Conservation (phyloP, 2,113 vertebrate species). For the Sisor rabdophorus region DNA sequence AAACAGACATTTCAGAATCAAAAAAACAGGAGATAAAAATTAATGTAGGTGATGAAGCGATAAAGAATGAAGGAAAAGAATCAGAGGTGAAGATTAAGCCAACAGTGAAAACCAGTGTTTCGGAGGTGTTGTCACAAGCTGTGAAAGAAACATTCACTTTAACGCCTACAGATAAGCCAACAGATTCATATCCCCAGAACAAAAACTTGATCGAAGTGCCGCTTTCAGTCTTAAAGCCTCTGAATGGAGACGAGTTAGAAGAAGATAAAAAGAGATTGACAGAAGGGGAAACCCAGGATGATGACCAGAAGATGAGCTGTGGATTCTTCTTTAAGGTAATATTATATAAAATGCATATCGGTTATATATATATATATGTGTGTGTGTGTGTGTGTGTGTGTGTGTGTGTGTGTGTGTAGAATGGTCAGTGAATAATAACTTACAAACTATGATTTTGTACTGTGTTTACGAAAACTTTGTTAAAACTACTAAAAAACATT, state of each 20-base stretch:
- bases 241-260: constrained; percentile 69
- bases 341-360: not conserved
- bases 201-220: constrained; percentile 92
- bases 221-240: constrained; percentile 80
- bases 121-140: constrained; percentile 83
- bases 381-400: no score
- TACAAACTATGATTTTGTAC: no score
- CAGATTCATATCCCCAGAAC: constrained; percentile 56
- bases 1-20: constrained; percentile 33
- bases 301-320: constrained; percentile 86
- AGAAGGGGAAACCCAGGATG: constrained; percentile 74
- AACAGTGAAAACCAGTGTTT: constrained; percentile 74
- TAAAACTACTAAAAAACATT: not conserved
- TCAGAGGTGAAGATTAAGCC: constrained; percentile 63
- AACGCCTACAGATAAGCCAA: constrained; percentile 76
- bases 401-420: no score
- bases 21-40: constrained; percentile 35
- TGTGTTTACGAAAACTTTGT: not conserved
- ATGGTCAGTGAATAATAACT: not conserved
- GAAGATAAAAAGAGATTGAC: constrained; percentile 74
- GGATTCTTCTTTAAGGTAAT: constrained; percentile 98
- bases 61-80: constrained; percentile 30
- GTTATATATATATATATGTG: not conserved
- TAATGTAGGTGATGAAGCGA: constrained; percentile 14
- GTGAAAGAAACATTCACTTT: constrained; percentile 80